A percentile compares a stretch with the other conserved stretches of the same genome.
phyloP scores from a whole-genome alignment of 2,888 invertebrate genomes.

The Liodrosophila aerea region DNA sequence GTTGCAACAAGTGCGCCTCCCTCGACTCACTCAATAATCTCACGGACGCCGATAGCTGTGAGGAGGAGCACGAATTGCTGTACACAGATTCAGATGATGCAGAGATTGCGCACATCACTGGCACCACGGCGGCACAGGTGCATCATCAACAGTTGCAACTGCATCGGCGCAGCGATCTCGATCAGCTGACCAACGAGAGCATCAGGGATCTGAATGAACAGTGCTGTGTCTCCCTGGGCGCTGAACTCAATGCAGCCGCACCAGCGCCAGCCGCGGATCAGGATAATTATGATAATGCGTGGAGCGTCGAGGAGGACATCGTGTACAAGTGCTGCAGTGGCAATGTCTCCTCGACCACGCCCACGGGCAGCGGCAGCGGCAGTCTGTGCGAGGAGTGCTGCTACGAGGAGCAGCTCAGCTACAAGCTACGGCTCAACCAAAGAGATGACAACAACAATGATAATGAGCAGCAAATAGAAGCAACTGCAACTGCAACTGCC shows the following conservation, averaged over 20 bases:
- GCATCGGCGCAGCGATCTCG: constrained; percentile 77
- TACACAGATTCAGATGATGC: constrained; percentile 87
- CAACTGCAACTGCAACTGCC: constrained; percentile 13
- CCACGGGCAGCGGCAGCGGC: constrained; percentile 8
- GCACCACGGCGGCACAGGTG: constrained; percentile 80
- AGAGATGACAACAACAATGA: constrained; percentile 54
- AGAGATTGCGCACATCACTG: constrained; percentile 84
- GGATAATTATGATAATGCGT: constrained; percentile 76
- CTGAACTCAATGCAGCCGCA: constrained; percentile 38
- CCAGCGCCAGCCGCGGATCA: constrained; percentile 52
- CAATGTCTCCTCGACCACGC: constrained; percentile 6
- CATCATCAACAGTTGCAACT: constrained; percentile 59
- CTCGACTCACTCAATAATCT: constrained; percentile 88
- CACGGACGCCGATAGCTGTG: constrained; percentile 85
- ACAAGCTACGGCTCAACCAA: constrained; percentile 56
- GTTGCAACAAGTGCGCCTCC: constrained; percentile 83
- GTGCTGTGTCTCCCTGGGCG: constrained; percentile 79
- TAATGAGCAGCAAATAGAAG: not conserved
- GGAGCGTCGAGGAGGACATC: constrained; percentile 80
- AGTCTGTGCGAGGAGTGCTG: constrained; percentile 64
- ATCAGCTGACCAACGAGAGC: constrained; percentile 80
- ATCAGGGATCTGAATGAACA: constrained; percentile 79
- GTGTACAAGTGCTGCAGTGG: constrained; percentile 66
- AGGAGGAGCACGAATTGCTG: constrained; percentile 83
- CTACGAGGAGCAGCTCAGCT: constrained; percentile 61